Evolutionary conservation across 2,113 vertebrate genomes (phyloP).

Genomic region (Hiodon tergisus): DNA sequence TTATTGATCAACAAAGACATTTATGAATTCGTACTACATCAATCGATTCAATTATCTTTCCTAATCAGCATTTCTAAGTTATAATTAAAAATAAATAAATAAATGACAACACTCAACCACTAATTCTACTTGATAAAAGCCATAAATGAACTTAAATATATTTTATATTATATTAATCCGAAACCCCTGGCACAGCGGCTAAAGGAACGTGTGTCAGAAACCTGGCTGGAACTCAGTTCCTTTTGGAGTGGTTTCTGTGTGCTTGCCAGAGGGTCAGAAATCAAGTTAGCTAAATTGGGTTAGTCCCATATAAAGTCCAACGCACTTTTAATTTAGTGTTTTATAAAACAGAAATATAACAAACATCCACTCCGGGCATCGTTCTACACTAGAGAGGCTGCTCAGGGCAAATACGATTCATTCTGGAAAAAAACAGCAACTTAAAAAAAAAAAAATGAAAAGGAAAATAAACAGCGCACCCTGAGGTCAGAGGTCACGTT

Average conservation of each 20-base stretch:
- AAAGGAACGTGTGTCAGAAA: slow-evolving; percentile 42
- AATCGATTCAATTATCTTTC: no score
- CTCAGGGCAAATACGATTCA: background rate
- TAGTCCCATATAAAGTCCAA: slow-evolving; percentile 52
- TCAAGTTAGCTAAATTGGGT: slow-evolving; percentile 59
- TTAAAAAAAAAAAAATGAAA: no score
- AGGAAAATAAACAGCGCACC: no score
- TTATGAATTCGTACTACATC: background rate
- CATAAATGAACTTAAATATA: slow-evolving; percentile 24
- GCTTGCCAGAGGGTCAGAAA: slow-evolving; percentile 44
- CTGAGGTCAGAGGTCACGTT: background rate
- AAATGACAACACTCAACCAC: background rate
- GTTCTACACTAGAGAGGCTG: background rate
- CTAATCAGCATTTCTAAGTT: background rate
- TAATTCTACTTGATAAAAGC: slow-evolving; percentile 15
- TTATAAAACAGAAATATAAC: slow-evolving; percentile 35
- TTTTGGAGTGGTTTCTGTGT: slow-evolving; percentile 22
- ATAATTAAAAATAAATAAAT: slow-evolving; percentile 6
- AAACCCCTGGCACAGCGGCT: slow-evolving; percentile 48
- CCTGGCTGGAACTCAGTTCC: slow-evolving; percentile 48
- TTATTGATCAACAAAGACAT: slow-evolving; percentile 2
- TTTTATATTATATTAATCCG: slow-evolving; percentile 40
- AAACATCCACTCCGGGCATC: slow-evolving; percentile 30
- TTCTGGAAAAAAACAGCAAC: no score
- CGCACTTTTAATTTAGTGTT: slow-evolving; percentile 59